These are phyloP conservation scores for Frankliniella fusca DNA, from an alignment of 2,888 invertebrate genomes.

Conservation along the genomic window DNA sequence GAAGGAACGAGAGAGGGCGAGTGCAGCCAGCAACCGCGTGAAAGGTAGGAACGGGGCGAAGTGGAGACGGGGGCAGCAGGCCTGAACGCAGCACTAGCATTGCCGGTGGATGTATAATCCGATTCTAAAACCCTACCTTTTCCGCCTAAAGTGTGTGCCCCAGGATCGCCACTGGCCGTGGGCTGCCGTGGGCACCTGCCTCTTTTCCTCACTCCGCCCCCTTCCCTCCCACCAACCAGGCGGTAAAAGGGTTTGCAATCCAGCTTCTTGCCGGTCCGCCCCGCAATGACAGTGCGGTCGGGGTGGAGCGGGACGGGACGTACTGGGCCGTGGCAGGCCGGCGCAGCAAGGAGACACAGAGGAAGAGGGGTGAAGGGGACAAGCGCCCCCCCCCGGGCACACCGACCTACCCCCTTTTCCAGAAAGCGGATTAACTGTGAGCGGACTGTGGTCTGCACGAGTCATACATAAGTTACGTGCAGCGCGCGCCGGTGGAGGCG, in stretches of 20 bases:
- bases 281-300: neutral
- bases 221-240: neutral
- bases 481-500: neutral
- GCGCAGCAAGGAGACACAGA: neutral
- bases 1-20: no score
- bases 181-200: neutral
- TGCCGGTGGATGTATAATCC: no score
- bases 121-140: no score
- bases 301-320: neutral
- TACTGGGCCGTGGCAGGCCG: neutral
- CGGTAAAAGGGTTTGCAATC: neutral
- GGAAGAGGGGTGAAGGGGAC: neutral
- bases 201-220: neutral
- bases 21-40: no score
- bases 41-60: no score
- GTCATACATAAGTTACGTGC: conserved; percentile 5
- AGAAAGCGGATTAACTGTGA: neutral
- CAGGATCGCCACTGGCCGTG: no score
- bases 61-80: no score
- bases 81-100: no score
- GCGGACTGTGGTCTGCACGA: neutral
- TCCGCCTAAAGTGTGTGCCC: no score
- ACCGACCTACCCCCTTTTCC: neutral
- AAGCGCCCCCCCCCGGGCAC: neutral
- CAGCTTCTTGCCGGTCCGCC: neutral